Evolutionary conservation across 2,888 invertebrate species (phyloP), one percentile per base, ranked within the genome.

Genomic region (Lasioglossum pauxillum): DNA sequence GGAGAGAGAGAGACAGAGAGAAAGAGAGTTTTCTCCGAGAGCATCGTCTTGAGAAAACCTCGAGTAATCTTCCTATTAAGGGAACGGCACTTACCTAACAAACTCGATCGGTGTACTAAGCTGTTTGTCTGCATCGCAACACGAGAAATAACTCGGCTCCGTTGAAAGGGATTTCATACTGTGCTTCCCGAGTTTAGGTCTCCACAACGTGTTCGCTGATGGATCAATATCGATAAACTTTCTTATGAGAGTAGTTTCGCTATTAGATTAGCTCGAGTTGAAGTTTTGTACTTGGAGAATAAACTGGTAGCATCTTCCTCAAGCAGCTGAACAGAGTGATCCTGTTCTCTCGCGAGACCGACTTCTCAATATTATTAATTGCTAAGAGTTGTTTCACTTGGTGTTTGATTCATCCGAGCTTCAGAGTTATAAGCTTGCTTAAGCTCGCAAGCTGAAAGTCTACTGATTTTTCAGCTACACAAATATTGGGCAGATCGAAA

Each of bases 21-120:
- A 14, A 10, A 60, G 60, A 53, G 8, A 31, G 57, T 49, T 19
- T 44, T 27, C 41, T 53, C 23, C 10, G 41, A 23, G 69, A 67
- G 23, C 38, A 60, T 19, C 35, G 64, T 67, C 78, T 81, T 73
- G 81, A 72, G 85, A 53, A 75, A 78, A 84, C 72, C 85, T 73
- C 67, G 60, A 76, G 78, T 80, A 78, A 86, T 86, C 85, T 74
- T 85, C 72, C 78, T 78, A 80, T 86, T 78, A 75, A 75, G 38
- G 53, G 44, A 74, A 31, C 83, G 12, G 44, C 46, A 41, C 49
- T 57, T 60, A 78, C 75, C 23, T 49, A 44, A 14, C 78, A 57
- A 78, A 78, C 78, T 78, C 84, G 83, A 78, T 84, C 72, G 78
- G 31, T 72, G 60, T 60, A 60, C 67, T 19, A 78, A 23, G 74